These are phyloP conservation scores for Pseudobourletiella spinata DNA, from an alignment of 1,140 invertebrate species.

Conservation along the genomic window DNA sequence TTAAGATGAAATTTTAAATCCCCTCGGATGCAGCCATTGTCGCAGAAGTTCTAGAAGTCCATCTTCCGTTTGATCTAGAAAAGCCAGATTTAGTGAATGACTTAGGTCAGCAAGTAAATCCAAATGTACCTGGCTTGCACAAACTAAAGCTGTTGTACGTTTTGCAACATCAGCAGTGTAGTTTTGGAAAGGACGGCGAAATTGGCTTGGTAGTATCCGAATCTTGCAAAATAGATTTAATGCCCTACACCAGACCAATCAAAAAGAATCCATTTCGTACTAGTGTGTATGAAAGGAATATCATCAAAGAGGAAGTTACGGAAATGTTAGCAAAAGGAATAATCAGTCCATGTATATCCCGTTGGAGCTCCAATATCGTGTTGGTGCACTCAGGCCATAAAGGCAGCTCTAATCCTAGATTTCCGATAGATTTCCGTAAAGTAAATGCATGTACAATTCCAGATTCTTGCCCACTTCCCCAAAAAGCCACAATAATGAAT, in stretches of 20 bases:
- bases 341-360: not conserved
- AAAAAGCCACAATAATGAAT: not conserved
- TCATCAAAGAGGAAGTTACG: not conserved
- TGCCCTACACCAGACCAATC: not conserved
- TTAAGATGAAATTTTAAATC: not conserved
- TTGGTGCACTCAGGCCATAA: not conserved
- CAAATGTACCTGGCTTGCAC: too few species aligned
- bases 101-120: too few species aligned
- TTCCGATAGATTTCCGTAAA: not conserved
- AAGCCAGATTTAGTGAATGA: not conserved
- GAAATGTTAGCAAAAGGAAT: not conserved
- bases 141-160: too few species aligned
- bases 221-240: constrained; percentile 2
- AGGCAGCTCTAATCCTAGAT: not conserved
- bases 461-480: not conserved
- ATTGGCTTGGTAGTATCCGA: not conserved
- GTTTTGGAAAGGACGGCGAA: constrained; percentile 1
- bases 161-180: too few species aligned
- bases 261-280: not conserved
- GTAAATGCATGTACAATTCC: not conserved
- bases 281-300: not conserved
- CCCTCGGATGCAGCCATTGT: not conserved
- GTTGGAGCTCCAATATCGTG: not conserved
- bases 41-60: not conserved
- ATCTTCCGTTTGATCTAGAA: not conserved